Evolutionary conservation across 2,113 vertebrate genomes (phyloP).

Genomic region (Sphaerodactylus townsendi): DNA sequence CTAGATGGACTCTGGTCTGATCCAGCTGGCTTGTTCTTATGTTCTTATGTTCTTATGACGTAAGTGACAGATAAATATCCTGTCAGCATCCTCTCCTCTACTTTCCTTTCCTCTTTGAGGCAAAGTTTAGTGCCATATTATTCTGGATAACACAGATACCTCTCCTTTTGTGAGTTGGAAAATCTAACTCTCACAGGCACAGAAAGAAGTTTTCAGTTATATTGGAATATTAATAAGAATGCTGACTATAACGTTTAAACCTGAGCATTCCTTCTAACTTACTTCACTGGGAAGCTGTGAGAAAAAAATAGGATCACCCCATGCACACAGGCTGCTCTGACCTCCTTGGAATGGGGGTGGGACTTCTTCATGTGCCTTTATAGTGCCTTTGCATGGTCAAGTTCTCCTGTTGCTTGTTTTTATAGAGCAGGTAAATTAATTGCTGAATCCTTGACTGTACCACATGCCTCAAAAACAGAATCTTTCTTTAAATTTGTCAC

Average conservation of each 20-base stretch:
- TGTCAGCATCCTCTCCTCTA: background rate
- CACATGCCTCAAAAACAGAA: conserved; percentile 16
- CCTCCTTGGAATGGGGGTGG: no score
- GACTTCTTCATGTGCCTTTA: no score
- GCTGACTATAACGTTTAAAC: background rate
- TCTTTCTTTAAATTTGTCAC: conserved; percentile 16
- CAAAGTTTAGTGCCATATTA: background rate
- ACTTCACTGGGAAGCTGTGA: background rate
- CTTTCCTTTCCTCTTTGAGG: background rate
- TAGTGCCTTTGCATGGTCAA: conserved; percentile 7
- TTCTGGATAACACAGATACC: background rate
- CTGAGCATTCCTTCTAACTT: background rate
- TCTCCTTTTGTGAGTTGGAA: background rate
- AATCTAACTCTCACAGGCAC: background rate
- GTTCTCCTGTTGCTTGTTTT: background rate
- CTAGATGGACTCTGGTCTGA: no score
- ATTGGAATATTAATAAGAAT: background rate
- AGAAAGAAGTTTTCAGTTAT: background rate
- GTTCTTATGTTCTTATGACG: no score
- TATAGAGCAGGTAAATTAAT: conserved; percentile 5
- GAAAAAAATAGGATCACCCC: no score
- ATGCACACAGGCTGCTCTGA: no score
- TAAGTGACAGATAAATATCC: background rate
- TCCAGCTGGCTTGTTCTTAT: no score
- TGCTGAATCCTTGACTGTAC: conserved; percentile 25